phyloP scores from a whole-genome alignment of 2,888 invertebrate genomes.

The Athalia rosae region DNA sequence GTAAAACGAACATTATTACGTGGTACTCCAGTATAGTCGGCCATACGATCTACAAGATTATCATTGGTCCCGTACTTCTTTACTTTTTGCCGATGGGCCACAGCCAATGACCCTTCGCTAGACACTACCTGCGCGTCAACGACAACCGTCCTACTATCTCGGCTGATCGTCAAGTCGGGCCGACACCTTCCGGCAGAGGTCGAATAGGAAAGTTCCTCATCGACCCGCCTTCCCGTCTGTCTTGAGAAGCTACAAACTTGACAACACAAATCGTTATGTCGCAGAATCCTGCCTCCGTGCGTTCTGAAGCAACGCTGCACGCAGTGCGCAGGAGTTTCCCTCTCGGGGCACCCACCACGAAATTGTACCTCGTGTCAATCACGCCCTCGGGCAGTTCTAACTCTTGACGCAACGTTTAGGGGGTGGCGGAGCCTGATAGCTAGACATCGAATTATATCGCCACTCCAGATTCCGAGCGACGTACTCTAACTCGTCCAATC shows the following conservation, averaged over 20 bases:
- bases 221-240: conserved; percentile 56
- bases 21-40: background rate
- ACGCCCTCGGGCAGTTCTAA: conserved; percentile 55
- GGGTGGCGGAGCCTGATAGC: too few species aligned
- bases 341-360: conserved; percentile 62
- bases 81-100: conserved; percentile 57
- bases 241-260: conserved; percentile 53
- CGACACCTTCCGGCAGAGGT: conserved; percentile 59
- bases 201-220: conserved; percentile 53
- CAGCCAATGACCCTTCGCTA: conserved; percentile 56
- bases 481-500: too few species aligned
- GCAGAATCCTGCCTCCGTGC: conserved; percentile 63
- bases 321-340: conserved; percentile 64
- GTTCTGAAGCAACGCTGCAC: conserved; percentile 65
- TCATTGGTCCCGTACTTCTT: conserved; percentile 59
- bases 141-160: conserved; percentile 55
- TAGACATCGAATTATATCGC: too few species aligned
- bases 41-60: conserved; percentile 11
- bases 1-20: conserved; percentile 9
- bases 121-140: conserved; percentile 64
- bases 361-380: conserved; percentile 52
- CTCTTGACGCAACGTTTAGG: too few species aligned
- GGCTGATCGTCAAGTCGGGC: conserved; percentile 61
- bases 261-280: conserved; percentile 62
- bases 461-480: too few species aligned